Evolutionary conservation across 2,888 invertebrate genomes (phyloP).

Genomic region (Operophtera brumata): DNA sequence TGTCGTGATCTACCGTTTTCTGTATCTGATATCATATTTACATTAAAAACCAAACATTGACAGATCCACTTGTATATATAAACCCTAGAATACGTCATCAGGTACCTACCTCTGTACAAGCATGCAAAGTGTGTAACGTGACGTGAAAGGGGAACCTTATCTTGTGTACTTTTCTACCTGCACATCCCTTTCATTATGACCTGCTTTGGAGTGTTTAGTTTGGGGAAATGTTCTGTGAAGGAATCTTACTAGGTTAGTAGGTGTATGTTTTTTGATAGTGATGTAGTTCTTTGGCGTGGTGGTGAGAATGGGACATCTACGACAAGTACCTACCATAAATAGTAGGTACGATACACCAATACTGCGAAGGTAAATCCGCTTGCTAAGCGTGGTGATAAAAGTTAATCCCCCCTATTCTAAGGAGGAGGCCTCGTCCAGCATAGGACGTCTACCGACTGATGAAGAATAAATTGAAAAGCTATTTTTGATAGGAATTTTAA

Average conservation of each 20-base stretch:
- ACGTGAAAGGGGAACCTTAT: conserved; percentile 25
- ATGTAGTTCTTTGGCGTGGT: too few relatives aligned
- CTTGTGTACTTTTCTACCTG: conserved; percentile 31
- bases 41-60: conserved; percentile 11
- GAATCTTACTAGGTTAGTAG: neutral
- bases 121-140: conserved; percentile 24
- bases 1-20: neutral
- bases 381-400: too few relatives aligned
- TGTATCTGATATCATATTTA: conserved; percentile 1
- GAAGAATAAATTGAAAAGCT: too few relatives aligned
- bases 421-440: too few relatives aligned
- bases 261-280: neutral
- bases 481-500: too few relatives aligned
- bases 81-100: conserved; percentile 12
- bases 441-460: too few relatives aligned
- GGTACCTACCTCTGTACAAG: conserved; percentile 13
- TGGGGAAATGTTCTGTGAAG: neutral
- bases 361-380: too few relatives aligned
- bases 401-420: too few relatives aligned
- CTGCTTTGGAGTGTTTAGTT: conserved; percentile 9
- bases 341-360: too few relatives aligned
- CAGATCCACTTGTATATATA: conserved; percentile 15
- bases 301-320: too few relatives aligned
- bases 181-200: conserved; percentile 8
- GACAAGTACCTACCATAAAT: too few relatives aligned